phyloP scores from a whole-genome alignment of 2,113 vertebrate genomes.

The Gambusia affinis region DNA sequence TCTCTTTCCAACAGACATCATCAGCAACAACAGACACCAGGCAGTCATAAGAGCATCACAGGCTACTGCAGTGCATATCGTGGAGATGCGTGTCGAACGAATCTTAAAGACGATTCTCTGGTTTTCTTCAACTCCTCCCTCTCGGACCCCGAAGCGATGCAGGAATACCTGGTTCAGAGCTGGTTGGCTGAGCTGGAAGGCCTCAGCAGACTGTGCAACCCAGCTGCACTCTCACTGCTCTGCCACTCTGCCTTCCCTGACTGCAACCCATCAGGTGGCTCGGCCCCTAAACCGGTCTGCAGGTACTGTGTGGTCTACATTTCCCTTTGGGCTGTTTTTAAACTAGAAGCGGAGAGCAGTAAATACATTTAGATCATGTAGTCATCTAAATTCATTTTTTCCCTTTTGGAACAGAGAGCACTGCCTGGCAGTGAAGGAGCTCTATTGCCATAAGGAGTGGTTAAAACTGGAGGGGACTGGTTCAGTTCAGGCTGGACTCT shows the following conservation, averaged over 20 bases:
- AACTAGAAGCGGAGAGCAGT: not conserved
- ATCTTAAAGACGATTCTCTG: constrained; percentile 82
- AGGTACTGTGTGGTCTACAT: constrained; percentile 78
- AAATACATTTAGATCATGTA: not conserved
- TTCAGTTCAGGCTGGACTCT: constrained; percentile 42
- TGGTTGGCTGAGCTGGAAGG: constrained; percentile 86
- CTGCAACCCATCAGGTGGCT: constrained; percentile 88
- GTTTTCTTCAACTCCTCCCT: constrained; percentile 95
- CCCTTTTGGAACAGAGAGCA: constrained; percentile 83
- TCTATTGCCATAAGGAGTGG: constrained; percentile 96
- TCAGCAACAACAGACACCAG: not conserved
- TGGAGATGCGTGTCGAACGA: constrained; percentile 85
- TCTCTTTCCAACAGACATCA: constrained; percentile 77
- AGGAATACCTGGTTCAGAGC: constrained; percentile 88
- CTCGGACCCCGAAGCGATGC: constrained; percentile 87
- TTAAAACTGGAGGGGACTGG: constrained; percentile 81
- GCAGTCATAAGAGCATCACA: constrained; percentile 79
- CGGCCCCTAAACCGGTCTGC: constrained; percentile 91
- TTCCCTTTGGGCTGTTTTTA: not conserved
- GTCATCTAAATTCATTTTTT: not conserved
- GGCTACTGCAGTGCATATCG: constrained; percentile 93
- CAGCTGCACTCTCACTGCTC: constrained; percentile 86
- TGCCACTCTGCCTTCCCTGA: constrained; percentile 91
- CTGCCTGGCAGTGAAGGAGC: constrained; percentile 93
- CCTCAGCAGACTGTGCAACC: constrained; percentile 84